Evolutionary conservation across 1,140 invertebrate genomes (phyloP).

Genomic region (Brachionus calyciflorus): DNA sequence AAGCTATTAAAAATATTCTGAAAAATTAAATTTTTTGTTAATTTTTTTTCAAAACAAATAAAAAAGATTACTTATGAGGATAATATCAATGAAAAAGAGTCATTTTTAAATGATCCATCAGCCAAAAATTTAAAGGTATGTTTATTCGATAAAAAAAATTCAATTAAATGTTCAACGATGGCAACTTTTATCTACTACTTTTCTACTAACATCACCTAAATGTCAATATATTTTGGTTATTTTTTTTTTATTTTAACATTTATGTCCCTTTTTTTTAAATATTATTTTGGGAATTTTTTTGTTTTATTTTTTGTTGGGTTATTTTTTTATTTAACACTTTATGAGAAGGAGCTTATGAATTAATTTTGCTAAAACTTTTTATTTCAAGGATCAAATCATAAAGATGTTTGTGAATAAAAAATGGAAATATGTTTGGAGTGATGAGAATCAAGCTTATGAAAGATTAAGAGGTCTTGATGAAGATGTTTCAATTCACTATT

Average conservation of each 20-base stretch:
- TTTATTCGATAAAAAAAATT: no score
- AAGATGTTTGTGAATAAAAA: constrained; percentile 41
- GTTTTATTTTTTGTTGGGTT: no score
- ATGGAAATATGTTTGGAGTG: constrained; percentile 33
- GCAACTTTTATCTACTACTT: background rate
- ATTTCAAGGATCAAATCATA: background rate
- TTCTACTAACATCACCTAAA: background rate
- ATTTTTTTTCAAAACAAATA: no score
- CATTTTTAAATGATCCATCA: constrained; percentile 18
- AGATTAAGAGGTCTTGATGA: constrained; percentile 39
- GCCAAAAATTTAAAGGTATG: background rate
- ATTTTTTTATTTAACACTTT: no score
- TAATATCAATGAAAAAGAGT: constrained; percentile 39
- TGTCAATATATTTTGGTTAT: background rate
- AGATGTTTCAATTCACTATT: constrained; percentile 22
- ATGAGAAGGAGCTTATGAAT: background rate
- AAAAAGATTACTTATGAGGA: constrained; percentile 31
- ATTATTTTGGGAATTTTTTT: no score
- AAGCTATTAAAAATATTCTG: no score
- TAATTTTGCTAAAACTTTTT: background rate
- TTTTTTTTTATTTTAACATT: constrained; percentile 11
- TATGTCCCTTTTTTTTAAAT: no score
- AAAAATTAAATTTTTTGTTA: no score
- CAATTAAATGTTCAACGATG: background rate
- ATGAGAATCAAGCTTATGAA: constrained; percentile 9